These are phyloP conservation scores for Arothron firmamentum DNA, from an alignment of 2,113 vertebrate genomes.

Conservation along the genomic window DNA sequence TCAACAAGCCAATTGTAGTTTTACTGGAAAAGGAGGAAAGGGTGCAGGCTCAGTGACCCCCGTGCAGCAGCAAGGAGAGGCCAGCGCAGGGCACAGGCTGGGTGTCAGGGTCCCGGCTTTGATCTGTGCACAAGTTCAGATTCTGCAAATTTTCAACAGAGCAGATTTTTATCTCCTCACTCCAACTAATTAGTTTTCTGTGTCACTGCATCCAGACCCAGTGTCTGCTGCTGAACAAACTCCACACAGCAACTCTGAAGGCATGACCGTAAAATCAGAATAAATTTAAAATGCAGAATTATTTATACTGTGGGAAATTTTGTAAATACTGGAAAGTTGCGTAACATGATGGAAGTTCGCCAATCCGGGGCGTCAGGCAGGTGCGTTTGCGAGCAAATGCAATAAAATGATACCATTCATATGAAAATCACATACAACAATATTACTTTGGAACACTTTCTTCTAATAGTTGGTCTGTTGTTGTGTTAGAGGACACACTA, in stretches of 20 bases:
- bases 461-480: too few species aligned
- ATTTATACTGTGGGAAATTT: constrained; percentile 45
- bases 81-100: constrained; percentile 21
- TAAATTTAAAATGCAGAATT: not conserved
- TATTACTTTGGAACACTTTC: not conserved
- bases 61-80: constrained; percentile 17
- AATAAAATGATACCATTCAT: too few species aligned
- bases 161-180: constrained; percentile 28
- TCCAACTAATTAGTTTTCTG: constrained; percentile 5
- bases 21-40: constrained; percentile 28
- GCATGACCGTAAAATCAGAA: not conserved
- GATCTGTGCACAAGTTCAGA: constrained; percentile 21
- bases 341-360: constrained; percentile 24
- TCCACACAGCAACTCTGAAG: constrained; percentile 2
- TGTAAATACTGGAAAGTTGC: constrained; percentile 22
- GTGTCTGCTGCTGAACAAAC: not conserved
- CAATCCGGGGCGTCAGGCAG: constrained; percentile 24
- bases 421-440: not conserved
- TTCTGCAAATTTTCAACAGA: constrained; percentile 13
- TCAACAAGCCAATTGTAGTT: constrained; percentile 64
- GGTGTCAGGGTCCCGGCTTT: constrained; percentile 37
- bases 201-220: constrained; percentile 1
- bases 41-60: constrained; percentile 5
- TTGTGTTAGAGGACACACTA: too few species aligned
- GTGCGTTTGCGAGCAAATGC: not conserved